Evolutionary conservation across 2,888 invertebrate species (phyloP).

Genomic region (Pycnomerus fuliginosus): DNA sequence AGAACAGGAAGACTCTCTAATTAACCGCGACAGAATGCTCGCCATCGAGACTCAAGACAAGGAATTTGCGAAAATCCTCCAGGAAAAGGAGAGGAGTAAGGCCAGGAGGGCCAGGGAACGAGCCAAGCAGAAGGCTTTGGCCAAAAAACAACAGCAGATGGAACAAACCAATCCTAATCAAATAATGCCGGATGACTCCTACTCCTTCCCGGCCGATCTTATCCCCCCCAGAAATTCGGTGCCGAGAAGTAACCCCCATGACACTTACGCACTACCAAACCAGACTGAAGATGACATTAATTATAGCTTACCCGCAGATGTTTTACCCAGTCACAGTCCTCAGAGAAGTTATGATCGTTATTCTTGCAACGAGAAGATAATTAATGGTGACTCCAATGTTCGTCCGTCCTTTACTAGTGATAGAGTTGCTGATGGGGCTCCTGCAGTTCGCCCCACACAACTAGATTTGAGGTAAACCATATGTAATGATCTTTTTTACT

Average conservation of each 20-base stretch:
- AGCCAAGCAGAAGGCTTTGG: conserved; percentile 63
- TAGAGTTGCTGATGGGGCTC: conserved; percentile 21
- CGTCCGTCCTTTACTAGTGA: conserved; percentile 28
- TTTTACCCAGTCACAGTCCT: conserved; percentile 37
- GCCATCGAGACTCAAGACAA: conserved; percentile 81
- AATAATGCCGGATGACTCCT: conserved; percentile 52
- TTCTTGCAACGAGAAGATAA: conserved; percentile 31
- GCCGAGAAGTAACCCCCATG: conserved; percentile 32
- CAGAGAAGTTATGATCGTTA: conserved; percentile 17
- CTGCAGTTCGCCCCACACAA: conserved; percentile 47
- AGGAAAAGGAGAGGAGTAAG: conserved; percentile 72
- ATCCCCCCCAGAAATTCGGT: conserved; percentile 46
- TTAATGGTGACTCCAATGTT: conserved; percentile 30
- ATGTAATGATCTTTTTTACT: too few relatives aligned
- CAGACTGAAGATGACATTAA: conserved; percentile 48
- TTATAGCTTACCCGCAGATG: conserved; percentile 52
- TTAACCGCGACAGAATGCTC: conserved; percentile 57
- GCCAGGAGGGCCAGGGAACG: conserved; percentile 69
- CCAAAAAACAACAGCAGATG: conserved; percentile 53
- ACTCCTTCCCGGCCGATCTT: conserved; percentile 59
- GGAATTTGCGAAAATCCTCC: conserved; percentile 73
- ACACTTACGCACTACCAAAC: conserved; percentile 40
- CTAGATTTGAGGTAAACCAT: conserved; percentile 49
- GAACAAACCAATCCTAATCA: conserved; percentile 39
- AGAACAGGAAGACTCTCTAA: conserved; percentile 66